A percentile compares a stretch with the other conserved stretches of the same genome.
These are phyloP conservation scores for Hermaeophaga mercurialis DNA, from an alignment of 2,888 invertebrate species.

Conservation along the genomic window DNA sequence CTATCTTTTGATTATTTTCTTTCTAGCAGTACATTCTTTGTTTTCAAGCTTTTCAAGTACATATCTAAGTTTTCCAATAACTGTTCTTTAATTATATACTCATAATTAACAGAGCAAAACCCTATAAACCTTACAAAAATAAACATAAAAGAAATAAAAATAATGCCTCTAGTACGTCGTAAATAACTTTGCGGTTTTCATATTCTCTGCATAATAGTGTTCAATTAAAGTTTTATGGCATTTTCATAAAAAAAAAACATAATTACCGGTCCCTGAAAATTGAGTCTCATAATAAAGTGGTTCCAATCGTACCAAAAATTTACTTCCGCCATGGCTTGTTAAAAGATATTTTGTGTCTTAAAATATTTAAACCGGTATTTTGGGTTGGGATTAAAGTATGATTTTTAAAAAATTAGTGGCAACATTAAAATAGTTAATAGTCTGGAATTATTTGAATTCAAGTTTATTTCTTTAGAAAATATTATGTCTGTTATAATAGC, in stretches of 20 bases:
- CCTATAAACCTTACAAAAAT: conserved; percentile 4
- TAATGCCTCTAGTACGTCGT: conserved; percentile 19
- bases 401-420: too few relatives aligned
- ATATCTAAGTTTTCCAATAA: too few relatives aligned
- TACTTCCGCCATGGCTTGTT: conserved; percentile 12
- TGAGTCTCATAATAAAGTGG: conserved; percentile 16
- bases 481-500: too few relatives aligned
- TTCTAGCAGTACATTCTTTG: too few relatives aligned
- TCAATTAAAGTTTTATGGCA: conserved; percentile 32
- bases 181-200: conserved; percentile 20
- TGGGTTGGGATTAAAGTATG: too few relatives aligned
- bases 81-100: too few relatives aligned
- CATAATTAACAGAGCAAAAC: conserved; percentile 1
- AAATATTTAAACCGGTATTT: too few relatives aligned
- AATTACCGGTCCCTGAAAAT: conserved; percentile 24
- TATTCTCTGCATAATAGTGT: conserved; percentile 27
- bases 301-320: conserved; percentile 6
- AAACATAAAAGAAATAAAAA: conserved; percentile 9
- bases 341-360: not conserved
- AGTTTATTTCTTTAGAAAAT: too few relatives aligned
- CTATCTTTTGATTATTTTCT: too few relatives aligned
- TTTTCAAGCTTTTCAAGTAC: too few relatives aligned
- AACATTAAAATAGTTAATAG: too few relatives aligned
- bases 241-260: conserved; percentile 28
- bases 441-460: too few relatives aligned